Conservation (phyloP, 2,888 invertebrate species). For the Caenorhabditis sp. region DNA sequence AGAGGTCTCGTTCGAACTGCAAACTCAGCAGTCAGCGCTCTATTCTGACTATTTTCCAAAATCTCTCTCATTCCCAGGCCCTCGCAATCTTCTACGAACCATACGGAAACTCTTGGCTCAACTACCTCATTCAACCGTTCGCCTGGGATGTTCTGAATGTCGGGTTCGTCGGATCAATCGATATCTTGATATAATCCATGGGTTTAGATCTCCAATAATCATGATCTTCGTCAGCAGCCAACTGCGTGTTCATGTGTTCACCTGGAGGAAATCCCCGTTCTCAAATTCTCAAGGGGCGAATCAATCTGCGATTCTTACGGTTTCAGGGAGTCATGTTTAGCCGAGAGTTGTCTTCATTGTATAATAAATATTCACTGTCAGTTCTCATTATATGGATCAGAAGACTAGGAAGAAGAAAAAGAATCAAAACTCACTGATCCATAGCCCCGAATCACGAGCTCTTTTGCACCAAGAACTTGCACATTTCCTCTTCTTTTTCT, state of each 20-base stretch:
- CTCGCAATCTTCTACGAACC: slow-evolving; percentile 20
- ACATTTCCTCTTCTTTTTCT: not conserved
- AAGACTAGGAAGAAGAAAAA: too few species aligned
- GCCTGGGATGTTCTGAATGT: slow-evolving; percentile 57
- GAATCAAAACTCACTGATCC: too few species aligned
- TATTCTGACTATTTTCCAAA: too few species aligned
- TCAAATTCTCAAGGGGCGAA: not conserved
- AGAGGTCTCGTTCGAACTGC: too few species aligned
- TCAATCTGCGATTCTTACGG: not conserved
- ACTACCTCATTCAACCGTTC: slow-evolving; percentile 38
- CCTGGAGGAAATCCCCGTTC: not conserved
- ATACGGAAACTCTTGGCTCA: slow-evolving; percentile 14
- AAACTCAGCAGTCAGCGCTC: too few species aligned
- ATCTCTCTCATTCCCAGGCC: slow-evolving; percentile 20
- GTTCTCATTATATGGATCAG: too few species aligned
- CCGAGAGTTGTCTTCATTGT: too few species aligned
- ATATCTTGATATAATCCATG: too few species aligned
- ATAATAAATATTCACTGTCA: too few species aligned
- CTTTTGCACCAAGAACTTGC: not conserved
- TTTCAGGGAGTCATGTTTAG: not conserved
- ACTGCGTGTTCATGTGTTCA: slow-evolving; percentile 27
- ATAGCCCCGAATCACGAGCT: too few species aligned
- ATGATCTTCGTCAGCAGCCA: slow-evolving; percentile 41
- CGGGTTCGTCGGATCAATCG: not conserved
- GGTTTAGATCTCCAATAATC: slow-evolving; percentile 34